Evolutionary conservation across 1,140 invertebrate species (phyloP), one percentile per base, ranked within the genome.

Genomic region (Lanistes nyassanus): DNA sequence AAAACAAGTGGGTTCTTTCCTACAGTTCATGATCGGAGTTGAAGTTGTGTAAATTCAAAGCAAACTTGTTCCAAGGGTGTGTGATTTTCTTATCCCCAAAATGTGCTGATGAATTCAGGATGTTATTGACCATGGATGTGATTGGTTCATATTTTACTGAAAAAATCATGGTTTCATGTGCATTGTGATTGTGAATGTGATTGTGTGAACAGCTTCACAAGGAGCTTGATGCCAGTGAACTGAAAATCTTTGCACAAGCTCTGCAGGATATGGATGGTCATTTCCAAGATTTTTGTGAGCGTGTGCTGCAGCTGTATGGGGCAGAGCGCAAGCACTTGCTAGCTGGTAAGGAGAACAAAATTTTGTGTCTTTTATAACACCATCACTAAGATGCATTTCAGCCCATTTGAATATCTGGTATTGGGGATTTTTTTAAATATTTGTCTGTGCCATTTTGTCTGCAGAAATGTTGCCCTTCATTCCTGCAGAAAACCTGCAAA

Each of bases 251-350:
- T 82, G 85, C 86, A 7, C 76, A 81, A 23, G 78, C 88, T 11
- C 77, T 90, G 36, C 78, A 80, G 56, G 76, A 77, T 51, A 69
- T 80, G 68, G 72, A 88, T 60, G 83, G 86, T 74, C 82, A 84
- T 21, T 86, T 90, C 73, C 67, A 81, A 29, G 86, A 89, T 62
- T 89, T 90, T 70, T 89, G 88, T 78, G 85, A 90, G 53, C 84
- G 85, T 39, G 82, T 90, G 23, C 75, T 88, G 6, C 80, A 85
- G 56, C 76, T 90, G 39, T 89, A 87, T 80, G 89, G 89, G 19
- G 78, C 80, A 37, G 82, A 88, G 11, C 81, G 89, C 67, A 88
- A 87, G 74, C 82, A 90, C 78, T 76, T 89, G 0, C 67, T 78
- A 36, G 75, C 77, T n/a, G 77, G 77, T 79, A 37, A 71, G 42